Evolutionary conservation across 2,888 invertebrate species (phyloP).

Genomic region (Lasioglossum lativentre): DNA sequence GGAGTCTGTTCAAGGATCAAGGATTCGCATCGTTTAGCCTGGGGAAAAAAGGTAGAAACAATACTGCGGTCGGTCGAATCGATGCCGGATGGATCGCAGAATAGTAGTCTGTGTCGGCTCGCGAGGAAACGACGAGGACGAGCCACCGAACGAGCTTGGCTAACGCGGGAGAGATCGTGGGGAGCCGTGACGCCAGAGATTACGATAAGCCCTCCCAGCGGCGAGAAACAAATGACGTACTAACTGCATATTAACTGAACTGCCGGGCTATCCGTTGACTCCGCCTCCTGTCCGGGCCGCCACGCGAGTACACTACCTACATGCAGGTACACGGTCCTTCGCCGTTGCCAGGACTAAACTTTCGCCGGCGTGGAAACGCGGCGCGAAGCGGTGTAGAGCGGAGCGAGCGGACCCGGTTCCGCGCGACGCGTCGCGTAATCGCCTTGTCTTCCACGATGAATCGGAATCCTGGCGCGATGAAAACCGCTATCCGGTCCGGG

Average conservation of each 20-base stretch:
- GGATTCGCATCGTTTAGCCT: neutral
- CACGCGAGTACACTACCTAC: slow-evolving; percentile 35
- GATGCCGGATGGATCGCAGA: neutral
- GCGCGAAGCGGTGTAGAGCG: neutral
- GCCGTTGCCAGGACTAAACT: slow-evolving; percentile 60
- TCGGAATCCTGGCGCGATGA: slow-evolving; percentile 68
- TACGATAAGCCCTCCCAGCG: slow-evolving; percentile 74
- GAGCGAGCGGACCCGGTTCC: slow-evolving; percentile 28
- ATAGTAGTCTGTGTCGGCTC: neutral
- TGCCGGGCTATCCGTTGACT: slow-evolving; percentile 63
- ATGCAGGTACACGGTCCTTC: slow-evolving; percentile 23
- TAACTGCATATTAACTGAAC: slow-evolving; percentile 77
- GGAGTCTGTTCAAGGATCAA: neutral
- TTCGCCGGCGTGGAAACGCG: slow-evolving; percentile 49
- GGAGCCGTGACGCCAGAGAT: slow-evolving; percentile 66
- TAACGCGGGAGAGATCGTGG: slow-evolving; percentile 39
- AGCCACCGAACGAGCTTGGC: slow-evolving; percentile 22
- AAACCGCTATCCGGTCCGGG: slow-evolving; percentile 59
- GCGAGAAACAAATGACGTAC: slow-evolving; percentile 78
- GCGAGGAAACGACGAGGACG: neutral
- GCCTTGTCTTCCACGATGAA: slow-evolving; percentile 75
- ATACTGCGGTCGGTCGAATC: neutral
- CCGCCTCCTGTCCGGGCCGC: slow-evolving; percentile 55
- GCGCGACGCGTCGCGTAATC: slow-evolving; percentile 62
- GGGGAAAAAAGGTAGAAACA: neutral